Base-by-base conservation (phyloP, 2,888 invertebrate species). In the Leptinotarsa rubiginosa region DNA sequence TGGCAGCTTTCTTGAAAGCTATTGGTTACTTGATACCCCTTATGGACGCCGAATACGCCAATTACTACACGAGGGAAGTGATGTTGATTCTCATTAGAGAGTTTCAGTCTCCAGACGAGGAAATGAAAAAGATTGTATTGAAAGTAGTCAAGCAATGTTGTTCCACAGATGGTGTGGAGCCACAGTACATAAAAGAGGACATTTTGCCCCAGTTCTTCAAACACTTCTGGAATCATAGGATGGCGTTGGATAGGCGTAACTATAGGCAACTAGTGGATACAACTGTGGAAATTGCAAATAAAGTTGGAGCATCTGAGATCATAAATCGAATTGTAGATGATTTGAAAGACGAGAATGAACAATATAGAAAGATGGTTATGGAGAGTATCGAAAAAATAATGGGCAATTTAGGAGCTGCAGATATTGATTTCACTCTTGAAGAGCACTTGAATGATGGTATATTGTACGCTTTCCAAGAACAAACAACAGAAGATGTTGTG, bases 141-240 rank as follows among this genome's bases (percentile, higher is more conserved):
- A 99, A 99, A 91, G 97, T 99, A 77, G 99, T 99, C 75, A 99
- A 99, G 88, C 99, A 99, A 89, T 99, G 99, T 89, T 99, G 99
- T 86, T 98, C 97, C 13, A 99, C 99, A 0, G 99, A 99, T 87
- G 99, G 99, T 93, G 99, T 99, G 69, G 99, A 99, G 87, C 94
- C 99, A 0, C 97, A 98, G 85, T 99, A 99, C 85, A 99, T 99
- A 81, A 98, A 99, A 89, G 98, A 99, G 83, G 99, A 99, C 87
- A 99, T 99, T 83, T 89, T 99, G 81, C 98, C 98, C 0, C 97
- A 98, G 84, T 99, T 98, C 89, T 99, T 99, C 90, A 98, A 97
- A 88, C 97, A 98, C 88, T 99, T 99, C 89, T 99, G 99, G 99
- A 99, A 99, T 87, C 99, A 99, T 87, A 92, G 99, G 79, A 99